Evolutionary conservation across 2,113 vertebrate genomes (phyloP).

Genomic region (Etheostoma spectabile): DNA sequence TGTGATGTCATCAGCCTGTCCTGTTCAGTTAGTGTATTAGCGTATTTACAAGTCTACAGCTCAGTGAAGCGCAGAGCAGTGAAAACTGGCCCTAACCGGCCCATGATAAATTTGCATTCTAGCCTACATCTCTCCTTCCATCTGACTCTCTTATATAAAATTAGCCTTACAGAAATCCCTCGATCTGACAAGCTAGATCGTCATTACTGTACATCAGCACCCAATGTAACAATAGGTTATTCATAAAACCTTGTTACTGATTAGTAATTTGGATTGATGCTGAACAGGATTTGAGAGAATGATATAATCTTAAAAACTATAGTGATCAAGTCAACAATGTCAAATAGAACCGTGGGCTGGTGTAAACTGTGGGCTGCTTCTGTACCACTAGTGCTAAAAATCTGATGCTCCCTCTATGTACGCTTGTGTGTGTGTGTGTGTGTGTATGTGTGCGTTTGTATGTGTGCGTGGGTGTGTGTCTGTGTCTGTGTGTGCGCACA

Average conservation of each 20-base stretch:
- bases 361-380: slow-evolving; percentile 66
- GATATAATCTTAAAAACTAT: slow-evolving; percentile 38
- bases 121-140: slow-evolving; percentile 73
- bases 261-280: slow-evolving; percentile 44
- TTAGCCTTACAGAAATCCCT: slow-evolving; percentile 48
- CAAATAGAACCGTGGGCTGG: slow-evolving; percentile 51
- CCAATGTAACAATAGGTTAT: slow-evolving; percentile 31
- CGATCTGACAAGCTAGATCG: slow-evolving; percentile 37
- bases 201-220: slow-evolving; percentile 44
- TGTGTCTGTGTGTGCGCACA: slow-evolving; percentile 22
- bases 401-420: slow-evolving; percentile 43
- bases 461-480: slow-evolving; percentile 31
- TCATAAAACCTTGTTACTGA: slow-evolving; percentile 22
- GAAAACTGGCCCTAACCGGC: slow-evolving; percentile 78
- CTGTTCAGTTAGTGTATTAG: slow-evolving; percentile 78
- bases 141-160: slow-evolving; percentile 75
- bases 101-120: slow-evolving; percentile 75
- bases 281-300: slow-evolving; percentile 34
- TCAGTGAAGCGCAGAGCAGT: slow-evolving; percentile 68
- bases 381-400: slow-evolving; percentile 39
- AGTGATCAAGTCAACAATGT: slow-evolving; percentile 51
- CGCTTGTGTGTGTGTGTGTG: slow-evolving; percentile 28
- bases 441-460: too few relatives aligned
- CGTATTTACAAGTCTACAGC: slow-evolving; percentile 75
- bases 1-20: slow-evolving; percentile 85